phyloP scores from a whole-genome alignment of 2,888 invertebrate species.

The Epinotia ramella region DNA sequence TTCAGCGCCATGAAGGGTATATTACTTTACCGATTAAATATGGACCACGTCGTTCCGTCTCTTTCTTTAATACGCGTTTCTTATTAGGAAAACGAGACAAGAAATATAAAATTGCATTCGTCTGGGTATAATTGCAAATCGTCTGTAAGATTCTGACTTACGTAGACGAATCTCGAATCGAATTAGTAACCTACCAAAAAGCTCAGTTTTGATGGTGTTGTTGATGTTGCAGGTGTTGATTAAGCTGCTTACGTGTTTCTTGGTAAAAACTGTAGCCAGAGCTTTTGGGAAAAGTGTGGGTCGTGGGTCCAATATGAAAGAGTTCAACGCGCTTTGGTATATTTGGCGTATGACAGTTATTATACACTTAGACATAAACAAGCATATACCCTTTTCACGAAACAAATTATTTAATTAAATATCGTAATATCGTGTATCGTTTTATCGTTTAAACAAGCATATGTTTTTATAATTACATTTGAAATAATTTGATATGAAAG shows the following conservation, averaged over 20 bases:
- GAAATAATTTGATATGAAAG: too few relatives aligned
- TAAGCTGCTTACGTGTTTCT: neutral
- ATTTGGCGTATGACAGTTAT: neutral
- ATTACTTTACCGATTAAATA: constrained; percentile 65
- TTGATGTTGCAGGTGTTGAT: neutral
- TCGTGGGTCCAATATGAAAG: constrained; percentile 38
- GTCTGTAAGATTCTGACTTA: constrained; percentile 11
- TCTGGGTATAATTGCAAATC: constrained; percentile 19
- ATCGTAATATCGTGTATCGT: too few relatives aligned
- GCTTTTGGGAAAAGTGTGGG: neutral
- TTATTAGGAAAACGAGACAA: constrained; percentile 16
- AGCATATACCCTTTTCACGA: too few relatives aligned
- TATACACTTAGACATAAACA: neutral
- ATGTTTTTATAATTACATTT: too few relatives aligned
- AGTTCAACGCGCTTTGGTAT: constrained; percentile 35
- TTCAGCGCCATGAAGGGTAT: constrained; percentile 50
- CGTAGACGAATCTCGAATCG: neutral
- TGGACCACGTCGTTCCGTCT: constrained; percentile 60
- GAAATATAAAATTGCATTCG: constrained; percentile 18
- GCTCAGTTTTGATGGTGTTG: neutral
- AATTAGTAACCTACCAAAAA: neutral
- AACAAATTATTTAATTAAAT: too few relatives aligned
- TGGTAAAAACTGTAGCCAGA: neutral
- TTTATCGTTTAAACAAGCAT: neutral
- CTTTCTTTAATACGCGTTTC: constrained; percentile 54